Base-by-base conservation (phyloP, 2,797 vertebrate genomes). In the Phataginus tricuspis region DNA sequence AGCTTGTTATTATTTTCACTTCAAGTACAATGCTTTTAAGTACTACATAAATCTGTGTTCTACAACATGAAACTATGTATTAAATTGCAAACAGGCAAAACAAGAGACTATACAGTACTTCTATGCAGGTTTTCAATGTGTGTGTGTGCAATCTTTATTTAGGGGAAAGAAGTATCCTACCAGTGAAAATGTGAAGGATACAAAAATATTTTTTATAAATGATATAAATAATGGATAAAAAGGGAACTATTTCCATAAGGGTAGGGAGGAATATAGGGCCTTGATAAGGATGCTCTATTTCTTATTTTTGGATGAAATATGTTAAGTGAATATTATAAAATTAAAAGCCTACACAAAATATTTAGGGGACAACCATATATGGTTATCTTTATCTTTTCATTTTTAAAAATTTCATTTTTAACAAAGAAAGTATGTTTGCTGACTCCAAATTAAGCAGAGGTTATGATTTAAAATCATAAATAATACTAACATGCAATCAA, bases 391-490 rank as follows among this genome's bases (percentile, higher is more conserved):
- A 89, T 57, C 27, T 79, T 80, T n/a, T 42, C 55, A 39, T 64
- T 95, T 74, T 69, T 23, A 16, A 77, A 86, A 88, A 94, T n/a
- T 68, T 92, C 23, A 78, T n/a, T 82, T 82, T 49, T 84, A 88
- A 91, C 45, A 69, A 64, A 71, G 25, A 64, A 71, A 57, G 21
- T 86, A 19, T 49, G 14, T 83, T 90, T 95, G 10, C 6, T 90
- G 69, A 86, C n/a, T 72, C 1, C 34, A 37, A 97, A 59, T 91
- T 37, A 91, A 86, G 19, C 51, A 80, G 29, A 64, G 16, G n/a
- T 45, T 93, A 96, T 64, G 63, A 86, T 74, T 86, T 95, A 88
- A 95, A 86, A 49, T 94, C 5, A 72, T 55, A 77, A 83, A 84
- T 91, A 93, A 64, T 69, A 86, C 6, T 64, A 83, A 90, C 59